Evolutionary conservation across 2,797 vertebrate species (phyloP).

Genomic region (Novumbra hubbsi): DNA sequence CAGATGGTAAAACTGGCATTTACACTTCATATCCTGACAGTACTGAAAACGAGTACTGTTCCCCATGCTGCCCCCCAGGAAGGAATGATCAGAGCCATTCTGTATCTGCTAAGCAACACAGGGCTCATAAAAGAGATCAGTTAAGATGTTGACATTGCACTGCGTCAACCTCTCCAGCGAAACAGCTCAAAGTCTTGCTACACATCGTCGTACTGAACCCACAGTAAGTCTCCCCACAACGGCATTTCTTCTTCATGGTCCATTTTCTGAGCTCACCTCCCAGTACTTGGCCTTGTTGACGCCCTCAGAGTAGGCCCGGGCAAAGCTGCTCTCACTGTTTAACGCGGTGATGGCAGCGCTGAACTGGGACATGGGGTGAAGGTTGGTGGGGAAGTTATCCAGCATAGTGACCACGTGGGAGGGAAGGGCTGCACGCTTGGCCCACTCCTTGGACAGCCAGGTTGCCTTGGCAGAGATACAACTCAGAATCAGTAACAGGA

Average conservation of each 20-base stretch:
- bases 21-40: too few relatives aligned
- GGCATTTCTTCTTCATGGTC: not conserved
- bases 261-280: conserved; percentile 79
- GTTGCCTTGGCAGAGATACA: conserved; percentile 71
- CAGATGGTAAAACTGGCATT: too few relatives aligned
- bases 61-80: too few relatives aligned
- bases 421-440: conserved; percentile 90
- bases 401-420: conserved; percentile 97
- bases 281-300: conserved; percentile 92
- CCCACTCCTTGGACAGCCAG: conserved; percentile 95
- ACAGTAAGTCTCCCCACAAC: not conserved
- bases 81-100: too few relatives aligned
- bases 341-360: conserved; percentile 93
- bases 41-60: too few relatives aligned
- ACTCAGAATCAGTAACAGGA: not conserved
- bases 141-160: not conserved
- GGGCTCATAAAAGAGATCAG: not conserved
- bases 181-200: not conserved
- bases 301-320: conserved; percentile 89
- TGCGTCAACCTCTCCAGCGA: not conserved
- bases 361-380: conserved; percentile 97
- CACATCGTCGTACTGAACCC: not conserved
- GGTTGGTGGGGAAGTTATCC: conserved; percentile 96
- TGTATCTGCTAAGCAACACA: too few relatives aligned
- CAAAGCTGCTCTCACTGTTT: conserved; percentile 95